A percentile compares a stretch with the other conserved stretches of the same genome.
Conservation (phyloP, 2,888 invertebrate species). For the Coecobrya sp. region DNA sequence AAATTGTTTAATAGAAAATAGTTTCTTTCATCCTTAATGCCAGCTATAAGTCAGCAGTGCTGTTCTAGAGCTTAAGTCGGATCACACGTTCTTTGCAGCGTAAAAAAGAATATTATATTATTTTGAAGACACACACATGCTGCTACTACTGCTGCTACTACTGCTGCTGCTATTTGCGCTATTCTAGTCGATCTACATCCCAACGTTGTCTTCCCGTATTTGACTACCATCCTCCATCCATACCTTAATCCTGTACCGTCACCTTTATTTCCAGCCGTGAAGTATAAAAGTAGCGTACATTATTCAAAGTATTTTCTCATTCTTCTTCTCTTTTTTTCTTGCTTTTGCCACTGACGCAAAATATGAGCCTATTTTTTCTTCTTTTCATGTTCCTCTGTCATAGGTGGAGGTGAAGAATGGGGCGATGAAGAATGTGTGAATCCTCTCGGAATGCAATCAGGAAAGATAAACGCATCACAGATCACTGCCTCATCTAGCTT, state of each 20-base stretch:
- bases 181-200: background rate
- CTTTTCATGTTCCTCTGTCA: constrained; percentile 70
- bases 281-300: constrained; percentile 56
- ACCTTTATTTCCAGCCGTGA: constrained; percentile 29
- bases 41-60: constrained; percentile 70
- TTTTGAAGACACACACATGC: background rate
- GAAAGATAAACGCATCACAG: constrained; percentile 94
- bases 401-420: constrained; percentile 82
- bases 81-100: constrained; percentile 68
- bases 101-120: constrained; percentile 45
- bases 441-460: constrained; percentile 96
- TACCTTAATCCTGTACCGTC: constrained; percentile 58
- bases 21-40: constrained; percentile 66
- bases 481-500: constrained; percentile 95
- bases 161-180: background rate
- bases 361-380: constrained; percentile 68
- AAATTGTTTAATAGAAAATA: constrained; percentile 80
- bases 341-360: constrained; percentile 56
- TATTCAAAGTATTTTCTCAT: constrained; percentile 72
- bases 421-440: constrained; percentile 91
- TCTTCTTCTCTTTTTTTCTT: constrained; percentile 29
- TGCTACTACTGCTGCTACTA: no score
- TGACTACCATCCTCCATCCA: constrained; percentile 13
- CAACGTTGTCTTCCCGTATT: background rate
- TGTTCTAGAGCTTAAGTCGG: constrained; percentile 61